These are phyloP conservation scores for Micropoecilia bifurca DNA, from an alignment of 2,797 vertebrate genomes.

Conservation along the genomic window DNA sequence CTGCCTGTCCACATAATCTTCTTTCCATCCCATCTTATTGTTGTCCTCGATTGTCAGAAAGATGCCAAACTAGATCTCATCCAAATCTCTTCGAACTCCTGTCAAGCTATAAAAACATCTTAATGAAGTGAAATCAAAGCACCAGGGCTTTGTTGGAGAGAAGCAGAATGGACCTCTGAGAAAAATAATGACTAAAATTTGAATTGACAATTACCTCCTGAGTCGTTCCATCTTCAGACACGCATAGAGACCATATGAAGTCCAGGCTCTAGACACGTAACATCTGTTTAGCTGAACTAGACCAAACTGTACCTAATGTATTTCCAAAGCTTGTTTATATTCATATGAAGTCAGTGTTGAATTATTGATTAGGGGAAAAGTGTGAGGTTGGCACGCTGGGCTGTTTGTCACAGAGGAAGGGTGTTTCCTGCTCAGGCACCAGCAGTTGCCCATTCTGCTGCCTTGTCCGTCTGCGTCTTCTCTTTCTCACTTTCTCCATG, in stretches of 20 bases:
- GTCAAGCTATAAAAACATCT: not conserved
- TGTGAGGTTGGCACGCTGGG: slow-evolving; percentile 47
- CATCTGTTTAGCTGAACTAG: slow-evolving; percentile 44
- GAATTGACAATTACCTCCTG: slow-evolving; percentile 55
- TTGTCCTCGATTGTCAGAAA: not conserved
- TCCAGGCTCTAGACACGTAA: slow-evolving; percentile 15
- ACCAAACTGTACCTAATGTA: slow-evolving; percentile 43
- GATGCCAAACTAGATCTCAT: not conserved
- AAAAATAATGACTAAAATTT: slow-evolving; percentile 30
- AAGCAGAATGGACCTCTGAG: slow-evolving; percentile 54
- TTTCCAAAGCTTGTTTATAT: slow-evolving; percentile 57
- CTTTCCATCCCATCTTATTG: not conserved
- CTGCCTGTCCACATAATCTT: not conserved
- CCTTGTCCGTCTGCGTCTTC: slow-evolving; percentile 33
- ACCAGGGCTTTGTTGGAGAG: slow-evolving; percentile 11
- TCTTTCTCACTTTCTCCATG: slow-evolving; percentile 42
- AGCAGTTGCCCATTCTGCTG: slow-evolving; percentile 47
- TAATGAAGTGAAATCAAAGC: not conserved
- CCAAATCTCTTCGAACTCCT: not conserved
- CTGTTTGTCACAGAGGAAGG: slow-evolving; percentile 61
- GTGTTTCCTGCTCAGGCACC: slow-evolving; percentile 60
- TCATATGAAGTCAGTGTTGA: slow-evolving; percentile 74
- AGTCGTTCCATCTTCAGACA: slow-evolving; percentile 27
- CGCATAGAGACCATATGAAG: slow-evolving; percentile 24
- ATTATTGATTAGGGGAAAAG: slow-evolving; percentile 78